These are phyloP conservation scores for Leptoclinus maculatus DNA, from an alignment of 2,797 vertebrate species.

Conservation along the genomic window DNA sequence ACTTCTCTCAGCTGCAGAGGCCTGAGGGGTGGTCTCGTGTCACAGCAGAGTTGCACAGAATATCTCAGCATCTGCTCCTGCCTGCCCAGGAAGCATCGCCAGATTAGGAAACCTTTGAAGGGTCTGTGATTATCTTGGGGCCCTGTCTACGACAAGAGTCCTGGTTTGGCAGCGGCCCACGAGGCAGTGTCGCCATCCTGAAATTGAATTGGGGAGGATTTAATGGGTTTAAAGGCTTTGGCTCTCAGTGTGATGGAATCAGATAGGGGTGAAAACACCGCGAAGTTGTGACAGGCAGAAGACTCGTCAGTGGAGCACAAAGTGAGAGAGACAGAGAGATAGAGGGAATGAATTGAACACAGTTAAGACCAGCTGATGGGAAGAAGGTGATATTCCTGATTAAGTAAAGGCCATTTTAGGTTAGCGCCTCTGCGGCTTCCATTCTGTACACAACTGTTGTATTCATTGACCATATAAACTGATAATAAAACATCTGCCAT, in stretches of 20 bases:
- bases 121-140: slow-evolving; percentile 68
- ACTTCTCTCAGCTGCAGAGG: slow-evolving; percentile 37
- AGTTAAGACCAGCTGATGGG: slow-evolving; percentile 1
- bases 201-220: slow-evolving; percentile 71
- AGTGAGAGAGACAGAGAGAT: slow-evolving; percentile 6
- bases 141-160: slow-evolving; percentile 52
- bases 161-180: slow-evolving; percentile 44
- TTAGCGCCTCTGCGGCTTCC: slow-evolving; percentile 28
- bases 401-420: slow-evolving; percentile 40
- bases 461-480: background rate
- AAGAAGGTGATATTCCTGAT: slow-evolving; percentile 32
- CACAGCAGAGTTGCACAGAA: slow-evolving; percentile 47
- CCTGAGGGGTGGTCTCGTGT: slow-evolving; percentile 43
- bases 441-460: slow-evolving; percentile 19
- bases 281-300: slow-evolving; percentile 52
- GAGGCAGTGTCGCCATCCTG: slow-evolving; percentile 57
- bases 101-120: slow-evolving; percentile 70
- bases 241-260: slow-evolving; percentile 68
- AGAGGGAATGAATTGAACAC: background rate
- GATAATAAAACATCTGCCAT: slow-evolving; percentile 20
- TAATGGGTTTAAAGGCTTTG: slow-evolving; percentile 73
- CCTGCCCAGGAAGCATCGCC: slow-evolving; percentile 42
- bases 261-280: slow-evolving; percentile 58
- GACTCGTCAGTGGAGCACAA: slow-evolving; percentile 3
- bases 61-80: slow-evolving; percentile 63